Percentiles rank a stretch among this genome's conserved stretches.
phyloP scores from a whole-genome alignment of 2,797 vertebrate genomes.

The Eleutherodactylus coqui region DNA sequence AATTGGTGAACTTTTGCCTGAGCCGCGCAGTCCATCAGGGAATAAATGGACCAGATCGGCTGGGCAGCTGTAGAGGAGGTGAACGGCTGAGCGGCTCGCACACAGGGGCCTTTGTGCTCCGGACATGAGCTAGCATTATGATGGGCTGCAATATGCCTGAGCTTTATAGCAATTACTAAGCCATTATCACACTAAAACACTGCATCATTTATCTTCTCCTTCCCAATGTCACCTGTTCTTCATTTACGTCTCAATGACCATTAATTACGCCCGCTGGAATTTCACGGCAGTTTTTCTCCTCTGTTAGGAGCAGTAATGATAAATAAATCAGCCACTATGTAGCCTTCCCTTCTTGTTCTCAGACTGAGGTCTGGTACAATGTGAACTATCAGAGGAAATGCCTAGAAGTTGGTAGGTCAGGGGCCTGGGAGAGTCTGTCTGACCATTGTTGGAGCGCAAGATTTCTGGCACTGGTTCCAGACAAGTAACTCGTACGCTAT shows the following conservation, averaged over 20 bases:
- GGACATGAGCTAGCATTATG: conserved; percentile 82
- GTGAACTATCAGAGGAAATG: conserved; percentile 79
- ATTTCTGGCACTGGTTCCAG: conserved; percentile 66
- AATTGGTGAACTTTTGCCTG: conserved; percentile 90
- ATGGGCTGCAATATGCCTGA: conserved; percentile 73
- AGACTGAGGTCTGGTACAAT: conserved; percentile 69
- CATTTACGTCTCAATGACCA: conserved; percentile 86
- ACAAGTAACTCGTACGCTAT: conserved; percentile 62
- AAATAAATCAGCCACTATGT: conserved; percentile 77
- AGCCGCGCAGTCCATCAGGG: conserved; percentile 85
- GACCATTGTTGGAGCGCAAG: conserved; percentile 68
- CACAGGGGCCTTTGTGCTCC: conserved; percentile 89
- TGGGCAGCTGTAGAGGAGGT: conserved; percentile 76
- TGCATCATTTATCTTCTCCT: conserved; percentile 85
- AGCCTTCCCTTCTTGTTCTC: conserved; percentile 70
- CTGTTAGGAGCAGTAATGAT: conserved; percentile 78
- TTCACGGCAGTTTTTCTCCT: conserved; percentile 80
- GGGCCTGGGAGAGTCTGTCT: conserved; percentile 73
- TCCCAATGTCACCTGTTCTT: conserved; percentile 86
- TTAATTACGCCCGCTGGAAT: conserved; percentile 81
- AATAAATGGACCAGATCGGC: conserved; percentile 89
- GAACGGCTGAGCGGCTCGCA: conserved; percentile 74
- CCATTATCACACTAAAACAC: conserved; percentile 86
- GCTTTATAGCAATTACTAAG: conserved; percentile 84
- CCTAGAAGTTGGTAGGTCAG: conserved; percentile 81